These are phyloP conservation scores for Trematomus bernacchii DNA, from an alignment of 2,797 vertebrate species.

Conservation along the genomic window DNA sequence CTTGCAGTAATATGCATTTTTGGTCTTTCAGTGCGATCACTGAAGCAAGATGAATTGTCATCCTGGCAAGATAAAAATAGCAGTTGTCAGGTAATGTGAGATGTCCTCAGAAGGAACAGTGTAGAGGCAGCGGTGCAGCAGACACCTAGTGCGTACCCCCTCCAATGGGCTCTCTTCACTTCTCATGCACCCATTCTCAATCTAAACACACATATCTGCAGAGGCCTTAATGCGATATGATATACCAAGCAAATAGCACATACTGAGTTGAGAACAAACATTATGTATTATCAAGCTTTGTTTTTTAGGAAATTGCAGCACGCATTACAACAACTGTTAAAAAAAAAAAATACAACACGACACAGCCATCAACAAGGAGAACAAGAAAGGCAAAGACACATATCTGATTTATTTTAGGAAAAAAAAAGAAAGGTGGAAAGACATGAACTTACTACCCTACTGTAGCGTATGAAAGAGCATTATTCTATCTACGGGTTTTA, in stretches of 20 bases:
- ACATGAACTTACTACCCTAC: too few relatives aligned
- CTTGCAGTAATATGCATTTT: slow-evolving; percentile 8
- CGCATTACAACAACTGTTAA: too few relatives aligned
- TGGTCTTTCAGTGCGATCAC: not conserved
- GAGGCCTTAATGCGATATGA: not conserved
- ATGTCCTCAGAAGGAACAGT: not conserved
- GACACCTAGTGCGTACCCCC: accelerated
- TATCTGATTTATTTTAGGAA: too few relatives aligned
- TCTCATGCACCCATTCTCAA: not conserved
- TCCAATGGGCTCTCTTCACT: not conserved
- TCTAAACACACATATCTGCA: not conserved
- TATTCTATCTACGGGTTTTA: too few relatives aligned
- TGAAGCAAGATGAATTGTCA: not conserved
- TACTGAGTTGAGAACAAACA: not conserved
- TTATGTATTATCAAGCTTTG: too few relatives aligned
- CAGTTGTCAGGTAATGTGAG: not conserved
- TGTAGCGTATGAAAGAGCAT: too few relatives aligned
- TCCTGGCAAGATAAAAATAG: not conserved
- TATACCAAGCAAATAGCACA: too few relatives aligned
- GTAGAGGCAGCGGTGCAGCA: not conserved
- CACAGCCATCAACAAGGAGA: too few relatives aligned
- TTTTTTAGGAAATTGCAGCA: too few relatives aligned
- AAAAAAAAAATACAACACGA: too few relatives aligned
- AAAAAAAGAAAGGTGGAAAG: too few relatives aligned
- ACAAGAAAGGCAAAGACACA: too few relatives aligned